A percentile compares a stretch with the other conserved stretches of the same genome.
Evolutionary conservation across 1,140 invertebrate genomes (phyloP).

Genomic region (Helicorthomorpha holstii): DNA sequence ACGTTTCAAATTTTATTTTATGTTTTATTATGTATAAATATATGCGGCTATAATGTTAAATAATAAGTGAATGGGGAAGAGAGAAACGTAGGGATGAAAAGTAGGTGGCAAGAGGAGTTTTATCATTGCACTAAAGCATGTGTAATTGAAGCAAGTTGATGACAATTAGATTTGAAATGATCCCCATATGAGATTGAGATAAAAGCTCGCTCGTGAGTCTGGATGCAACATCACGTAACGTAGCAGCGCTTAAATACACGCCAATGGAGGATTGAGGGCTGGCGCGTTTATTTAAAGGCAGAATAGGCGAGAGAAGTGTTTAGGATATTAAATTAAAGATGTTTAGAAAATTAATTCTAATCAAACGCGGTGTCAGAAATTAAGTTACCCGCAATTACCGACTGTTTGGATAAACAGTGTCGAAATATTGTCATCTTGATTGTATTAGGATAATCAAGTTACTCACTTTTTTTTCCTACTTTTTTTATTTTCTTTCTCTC

Average conservation of each 20-base stretch:
- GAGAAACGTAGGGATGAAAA: too few species aligned
- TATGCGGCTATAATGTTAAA: too few species aligned
- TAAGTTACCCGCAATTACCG: constrained; percentile 5
- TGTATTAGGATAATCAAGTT: constrained; percentile 4
- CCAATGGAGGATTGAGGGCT: neutral
- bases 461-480: too few species aligned
- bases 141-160: neutral
- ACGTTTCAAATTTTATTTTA: too few species aligned
- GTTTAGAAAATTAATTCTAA: constrained; percentile 9
- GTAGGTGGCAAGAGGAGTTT: too few species aligned
- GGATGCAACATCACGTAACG: neutral
- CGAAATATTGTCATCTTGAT: neutral
- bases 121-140: too few species aligned
- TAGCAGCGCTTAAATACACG: neutral
- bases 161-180: neutral
- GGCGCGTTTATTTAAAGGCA: too few species aligned
- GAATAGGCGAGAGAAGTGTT: constrained; percentile 4
- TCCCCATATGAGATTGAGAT: neutral
- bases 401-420: neutral
- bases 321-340: constrained; percentile 9
- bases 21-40: too few species aligned
- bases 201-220: neutral
- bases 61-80: too few species aligned
- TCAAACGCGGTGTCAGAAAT: constrained; percentile 7
- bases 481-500: too few species aligned